phyloP scores from a whole-genome alignment of 92 coral and sea anemone genomes.

The Ricordea florida region DNA sequence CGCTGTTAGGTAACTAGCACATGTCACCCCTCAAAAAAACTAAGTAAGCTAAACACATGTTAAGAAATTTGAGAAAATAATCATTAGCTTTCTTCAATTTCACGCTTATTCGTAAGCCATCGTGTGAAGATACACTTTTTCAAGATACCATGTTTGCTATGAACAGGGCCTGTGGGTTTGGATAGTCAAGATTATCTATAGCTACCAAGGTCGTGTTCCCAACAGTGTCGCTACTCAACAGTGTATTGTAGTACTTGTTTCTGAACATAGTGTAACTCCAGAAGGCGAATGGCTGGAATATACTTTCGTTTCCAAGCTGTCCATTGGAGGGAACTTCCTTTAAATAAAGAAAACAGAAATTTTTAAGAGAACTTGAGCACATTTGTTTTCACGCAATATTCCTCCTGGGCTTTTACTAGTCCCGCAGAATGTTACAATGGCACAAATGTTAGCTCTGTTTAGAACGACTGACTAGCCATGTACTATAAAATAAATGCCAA shows the following conservation, averaged over 20 bases:
- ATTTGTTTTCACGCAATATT: not conserved
- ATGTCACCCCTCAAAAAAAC: too few relatives aligned
- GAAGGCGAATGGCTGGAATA: not conserved
- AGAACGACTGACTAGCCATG: too few relatives aligned
- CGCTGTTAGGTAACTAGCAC: too few relatives aligned
- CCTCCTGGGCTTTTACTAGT: too few relatives aligned
- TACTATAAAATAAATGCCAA: too few relatives aligned
- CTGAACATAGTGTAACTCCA: slow-evolving; percentile 38
- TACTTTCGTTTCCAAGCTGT: not conserved
- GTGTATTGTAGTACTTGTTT: not conserved
- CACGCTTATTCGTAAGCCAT: too few relatives aligned
- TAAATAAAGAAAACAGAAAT: not conserved
- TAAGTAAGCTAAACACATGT: too few relatives aligned
- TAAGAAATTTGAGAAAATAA: too few relatives aligned
- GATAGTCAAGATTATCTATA: not conserved
- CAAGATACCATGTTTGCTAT: not conserved
- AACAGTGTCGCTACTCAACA: slow-evolving; percentile 8
- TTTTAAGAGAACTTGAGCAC: not conserved
- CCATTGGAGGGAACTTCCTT: not conserved
- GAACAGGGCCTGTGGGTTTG: slow-evolving; percentile 32
- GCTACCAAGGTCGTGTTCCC: slow-evolving; percentile 23
- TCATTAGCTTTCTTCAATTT: too few relatives aligned
- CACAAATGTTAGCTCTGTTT: too few relatives aligned
- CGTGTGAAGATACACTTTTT: not conserved
- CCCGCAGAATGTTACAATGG: too few relatives aligned